These are phyloP conservation scores for Rhizoglyphus robini DNA, from an alignment of 1,140 invertebrate genomes.

Conservation along the genomic window DNA sequence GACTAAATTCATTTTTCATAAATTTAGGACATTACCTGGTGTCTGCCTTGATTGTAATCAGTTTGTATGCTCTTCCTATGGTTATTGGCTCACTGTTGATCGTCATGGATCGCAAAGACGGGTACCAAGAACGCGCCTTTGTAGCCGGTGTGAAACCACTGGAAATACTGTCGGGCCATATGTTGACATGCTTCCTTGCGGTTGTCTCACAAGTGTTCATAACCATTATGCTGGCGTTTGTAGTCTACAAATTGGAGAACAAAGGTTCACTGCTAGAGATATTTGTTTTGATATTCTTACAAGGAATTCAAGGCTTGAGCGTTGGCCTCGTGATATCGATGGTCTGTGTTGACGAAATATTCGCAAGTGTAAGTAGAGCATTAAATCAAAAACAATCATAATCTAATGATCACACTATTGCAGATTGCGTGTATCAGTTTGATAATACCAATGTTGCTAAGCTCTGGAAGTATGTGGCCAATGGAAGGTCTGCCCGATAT, in stretches of 20 bases:
- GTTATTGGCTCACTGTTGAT: conserved; percentile 78
- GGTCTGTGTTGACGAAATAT: conserved; percentile 70
- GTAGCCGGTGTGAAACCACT: conserved; percentile 56
- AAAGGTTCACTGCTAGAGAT: conserved; percentile 19
- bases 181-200: conserved; percentile 25
- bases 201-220: conserved; percentile 16
- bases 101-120: conserved; percentile 79
- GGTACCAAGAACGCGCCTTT: conserved; percentile 72
- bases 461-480: conserved; percentile 74
- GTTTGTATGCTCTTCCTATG: conserved; percentile 86
- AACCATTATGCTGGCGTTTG: conserved; percentile 9
- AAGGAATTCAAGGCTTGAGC: conserved; percentile 59
- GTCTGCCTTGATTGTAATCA: conserved; percentile 79
- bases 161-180: conserved; percentile 20
- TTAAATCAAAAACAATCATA: not conserved
- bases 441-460: conserved; percentile 75
- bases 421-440: conserved; percentile 75
- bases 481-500: conserved; percentile 74
- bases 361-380: conserved; percentile 52
- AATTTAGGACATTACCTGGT: conserved; percentile 92
- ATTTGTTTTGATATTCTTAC: conserved; percentile 11
- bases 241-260: conserved; percentile 8
- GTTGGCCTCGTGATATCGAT: conserved; percentile 80
- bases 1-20: conserved; percentile 35
- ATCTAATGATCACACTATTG: conserved; percentile 50